These are phyloP conservation scores for Ambastaia sidthimunki DNA, from an alignment of 2,797 vertebrate genomes.

Conservation along the genomic window DNA sequence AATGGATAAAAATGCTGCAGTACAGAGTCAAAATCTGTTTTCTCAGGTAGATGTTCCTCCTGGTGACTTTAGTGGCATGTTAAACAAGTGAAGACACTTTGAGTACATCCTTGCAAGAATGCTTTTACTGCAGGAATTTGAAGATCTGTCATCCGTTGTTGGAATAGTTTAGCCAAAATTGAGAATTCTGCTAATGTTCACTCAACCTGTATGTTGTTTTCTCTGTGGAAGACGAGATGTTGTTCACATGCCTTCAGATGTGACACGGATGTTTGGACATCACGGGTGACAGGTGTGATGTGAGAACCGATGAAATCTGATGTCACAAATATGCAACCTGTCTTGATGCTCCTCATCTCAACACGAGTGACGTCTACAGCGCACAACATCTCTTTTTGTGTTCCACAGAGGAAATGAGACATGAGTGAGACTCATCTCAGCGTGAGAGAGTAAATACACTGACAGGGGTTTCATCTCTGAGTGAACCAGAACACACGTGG, in stretches of 20 bases:
- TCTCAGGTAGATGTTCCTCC: slow-evolving; percentile 10
- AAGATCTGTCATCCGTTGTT: neutral
- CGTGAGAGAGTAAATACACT: neutral
- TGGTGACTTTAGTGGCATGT: slow-evolving; percentile 1
- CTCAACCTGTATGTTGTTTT: neutral
- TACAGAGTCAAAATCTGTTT: neutral
- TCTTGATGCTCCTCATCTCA: neutral
- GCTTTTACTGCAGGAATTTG: neutral
- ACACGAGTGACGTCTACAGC: neutral
- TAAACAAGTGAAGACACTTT: neutral
- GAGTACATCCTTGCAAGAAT: neutral
- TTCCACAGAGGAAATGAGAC: neutral
- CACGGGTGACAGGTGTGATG: too few species aligned
- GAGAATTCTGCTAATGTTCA: neutral
- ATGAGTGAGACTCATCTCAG: neutral
- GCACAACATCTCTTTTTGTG: too few species aligned
- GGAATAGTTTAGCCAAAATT: neutral
- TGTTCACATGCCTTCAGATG: too few species aligned
- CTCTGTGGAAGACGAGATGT: neutral
- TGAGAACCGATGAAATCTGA: too few species aligned
- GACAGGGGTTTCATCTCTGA: neutral
- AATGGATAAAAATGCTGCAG: neutral
- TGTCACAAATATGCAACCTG: too few species aligned
- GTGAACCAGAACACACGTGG: neutral
- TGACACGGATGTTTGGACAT: too few species aligned